phyloP scores from a whole-genome alignment of 1,140 invertebrate species.

The Meloidogyne floridensis region DNA sequence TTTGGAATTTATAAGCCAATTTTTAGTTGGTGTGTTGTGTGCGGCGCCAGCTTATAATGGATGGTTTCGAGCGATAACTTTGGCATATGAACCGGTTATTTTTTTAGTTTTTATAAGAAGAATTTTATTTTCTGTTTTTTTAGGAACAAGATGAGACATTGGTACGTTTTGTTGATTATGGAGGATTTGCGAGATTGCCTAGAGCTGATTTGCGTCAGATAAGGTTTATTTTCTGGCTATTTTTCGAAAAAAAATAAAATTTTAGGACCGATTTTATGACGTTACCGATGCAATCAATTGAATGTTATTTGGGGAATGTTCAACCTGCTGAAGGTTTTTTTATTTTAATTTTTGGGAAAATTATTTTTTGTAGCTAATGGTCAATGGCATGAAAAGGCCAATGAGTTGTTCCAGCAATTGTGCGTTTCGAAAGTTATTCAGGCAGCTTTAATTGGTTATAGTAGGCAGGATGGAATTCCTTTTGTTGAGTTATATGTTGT shows the following conservation, averaged over 20 bases:
- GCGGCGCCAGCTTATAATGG: conserved; percentile 78
- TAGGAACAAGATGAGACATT: conserved; percentile 69
- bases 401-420: conserved; percentile 46
- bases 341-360: background rate
- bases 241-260: background rate
- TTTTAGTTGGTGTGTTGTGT: conserved; percentile 80
- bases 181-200: conserved; percentile 81
- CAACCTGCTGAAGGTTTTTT: conserved; percentile 73
- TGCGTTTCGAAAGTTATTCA: conserved; percentile 51
- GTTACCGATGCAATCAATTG: conserved; percentile 91
- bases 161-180: conserved; percentile 88
- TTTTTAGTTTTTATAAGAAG: conserved; percentile 56
- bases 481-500: conserved; percentile 46
- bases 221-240: conserved; percentile 51
- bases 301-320: conserved; percentile 86
- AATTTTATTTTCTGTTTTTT: conserved; percentile 28
- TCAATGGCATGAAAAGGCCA: conserved; percentile 53
- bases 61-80: conserved; percentile 88
- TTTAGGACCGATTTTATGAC: conserved; percentile 77
- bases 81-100: conserved; percentile 26
- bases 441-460: conserved; percentile 49
- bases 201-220: conserved; percentile 80
- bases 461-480: conserved; percentile 45
- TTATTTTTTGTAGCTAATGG: conserved; percentile 30
- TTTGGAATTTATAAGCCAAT: background rate